A percentile compares a stretch with the other conserved stretches of the same genome.
phyloP scores from a whole-genome alignment of 2,113 vertebrate species.

The Campylomormyrus tamandua region DNA sequence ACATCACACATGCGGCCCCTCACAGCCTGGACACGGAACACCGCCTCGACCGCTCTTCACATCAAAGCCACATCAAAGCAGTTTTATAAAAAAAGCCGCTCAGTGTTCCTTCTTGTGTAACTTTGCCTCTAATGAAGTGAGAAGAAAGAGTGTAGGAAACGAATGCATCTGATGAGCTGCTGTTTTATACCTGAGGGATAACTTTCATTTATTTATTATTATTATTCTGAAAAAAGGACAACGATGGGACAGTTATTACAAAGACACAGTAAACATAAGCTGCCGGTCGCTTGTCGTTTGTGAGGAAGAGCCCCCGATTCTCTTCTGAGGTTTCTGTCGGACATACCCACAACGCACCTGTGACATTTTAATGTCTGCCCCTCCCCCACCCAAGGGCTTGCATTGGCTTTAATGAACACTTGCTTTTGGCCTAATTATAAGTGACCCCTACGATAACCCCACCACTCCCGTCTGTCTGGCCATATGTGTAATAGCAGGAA shows the following conservation, averaged over 20 bases:
- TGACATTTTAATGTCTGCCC: not conserved
- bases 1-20: not conserved
- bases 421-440: conserved; percentile 69
- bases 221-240: conserved; percentile 21
- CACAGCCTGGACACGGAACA: not conserved
- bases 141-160: conserved; percentile 25
- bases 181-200: not conserved
- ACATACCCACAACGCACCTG: not conserved
- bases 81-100: not conserved
- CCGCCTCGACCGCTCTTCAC: not conserved
- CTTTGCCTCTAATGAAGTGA: conserved; percentile 43
- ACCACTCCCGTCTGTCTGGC: conserved; percentile 39
- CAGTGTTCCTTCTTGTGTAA: conserved; percentile 18
- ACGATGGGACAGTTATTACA: not conserved
- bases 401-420: conserved; percentile 55
- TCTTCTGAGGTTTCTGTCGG: not conserved
- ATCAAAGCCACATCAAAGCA: not conserved
- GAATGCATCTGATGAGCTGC: conserved; percentile 14
- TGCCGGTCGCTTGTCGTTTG: not conserved
- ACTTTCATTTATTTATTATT: conserved; percentile 27
- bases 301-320: not conserved
- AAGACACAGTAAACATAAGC: not conserved
- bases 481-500: conserved; percentile 57
- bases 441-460: conserved; percentile 47
- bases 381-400: conserved; percentile 28